Conservation (phyloP, 2,113 vertebrate species). For the Campylomormyrus tamandua region DNA sequence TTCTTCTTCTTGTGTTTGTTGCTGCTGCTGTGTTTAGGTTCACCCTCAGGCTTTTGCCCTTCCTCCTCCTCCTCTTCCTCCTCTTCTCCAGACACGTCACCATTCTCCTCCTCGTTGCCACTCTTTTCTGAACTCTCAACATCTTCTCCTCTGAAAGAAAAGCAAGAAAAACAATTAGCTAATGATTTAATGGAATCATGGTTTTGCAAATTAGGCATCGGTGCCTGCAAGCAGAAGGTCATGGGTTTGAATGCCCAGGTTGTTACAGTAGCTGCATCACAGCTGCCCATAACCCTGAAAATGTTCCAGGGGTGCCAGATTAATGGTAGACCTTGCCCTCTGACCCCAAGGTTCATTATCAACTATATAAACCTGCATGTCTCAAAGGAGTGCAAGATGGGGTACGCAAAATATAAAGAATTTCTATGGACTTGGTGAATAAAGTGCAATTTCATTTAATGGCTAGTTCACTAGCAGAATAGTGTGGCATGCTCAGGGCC, state of each 20-base stretch:
- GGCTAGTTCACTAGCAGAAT: not conserved
- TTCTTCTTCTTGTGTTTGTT: constrained; percentile 96
- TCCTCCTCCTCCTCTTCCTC: constrained; percentile 66
- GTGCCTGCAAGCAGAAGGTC: not conserved
- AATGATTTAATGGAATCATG: not conserved
- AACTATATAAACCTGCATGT: not conserved
- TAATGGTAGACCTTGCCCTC: not conserved
- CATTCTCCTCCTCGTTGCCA: constrained; percentile 86
- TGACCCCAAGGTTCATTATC: not conserved
- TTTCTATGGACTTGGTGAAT: not conserved
- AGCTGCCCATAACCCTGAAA: not conserved
- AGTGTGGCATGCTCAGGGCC: not conserved
- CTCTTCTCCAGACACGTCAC: constrained; percentile 75
- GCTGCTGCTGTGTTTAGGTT: constrained; percentile 64
- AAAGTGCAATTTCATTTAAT: not conserved
- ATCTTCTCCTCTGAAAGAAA: constrained; percentile 70
- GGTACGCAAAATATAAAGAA: not conserved
- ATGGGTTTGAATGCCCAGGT: not conserved
- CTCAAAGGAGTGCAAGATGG: not conserved
- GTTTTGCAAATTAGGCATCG: not conserved
- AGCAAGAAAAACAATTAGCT: not conserved
- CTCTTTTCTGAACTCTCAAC: constrained; percentile 78
- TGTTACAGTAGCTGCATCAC: not conserved
- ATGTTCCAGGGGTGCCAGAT: not conserved
- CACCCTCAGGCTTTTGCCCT: constrained; percentile 68